These are phyloP conservation scores for Xenus cinereus DNA, from an alignment of 2,113 vertebrate genomes.

Conservation along the genomic window DNA sequence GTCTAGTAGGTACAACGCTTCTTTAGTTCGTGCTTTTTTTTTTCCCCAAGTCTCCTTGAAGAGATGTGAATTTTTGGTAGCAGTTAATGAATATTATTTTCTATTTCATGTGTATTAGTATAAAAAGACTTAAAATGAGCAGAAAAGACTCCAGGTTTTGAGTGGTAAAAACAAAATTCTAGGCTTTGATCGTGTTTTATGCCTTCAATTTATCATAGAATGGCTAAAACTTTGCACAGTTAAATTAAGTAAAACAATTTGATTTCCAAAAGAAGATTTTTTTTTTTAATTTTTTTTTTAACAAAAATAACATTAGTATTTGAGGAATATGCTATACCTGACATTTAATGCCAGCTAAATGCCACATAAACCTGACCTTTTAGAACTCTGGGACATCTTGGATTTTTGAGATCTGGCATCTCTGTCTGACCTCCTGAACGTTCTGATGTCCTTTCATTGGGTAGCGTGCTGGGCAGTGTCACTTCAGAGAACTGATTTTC, in stretches of 20 bases:
- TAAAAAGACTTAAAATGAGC: background rate
- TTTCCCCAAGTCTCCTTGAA: background rate
- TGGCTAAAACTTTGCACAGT: background rate
- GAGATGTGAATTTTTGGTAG: background rate
- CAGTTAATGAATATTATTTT: background rate
- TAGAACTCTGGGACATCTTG: background rate
- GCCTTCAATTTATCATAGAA: background rate
- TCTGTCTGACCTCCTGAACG: background rate
- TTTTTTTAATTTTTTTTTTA: no score
- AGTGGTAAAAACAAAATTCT: background rate
- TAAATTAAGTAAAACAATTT: background rate
- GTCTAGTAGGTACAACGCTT: background rate
- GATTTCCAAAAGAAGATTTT: background rate
- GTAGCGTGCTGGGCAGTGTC: background rate
- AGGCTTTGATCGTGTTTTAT: background rate
- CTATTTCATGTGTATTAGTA: background rate
- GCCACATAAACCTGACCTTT: background rate
- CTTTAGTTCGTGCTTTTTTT: background rate
- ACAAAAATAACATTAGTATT: background rate
- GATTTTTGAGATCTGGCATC: background rate
- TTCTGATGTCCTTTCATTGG: background rate
- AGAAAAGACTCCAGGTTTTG: background rate
- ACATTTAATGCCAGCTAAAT: background rate
- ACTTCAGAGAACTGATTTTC: background rate
- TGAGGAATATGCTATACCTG: background rate